A percentile compares a stretch with the other conserved stretches of the same genome.
These are phyloP conservation scores for Eclectus roratus DNA, from an alignment of 2,113 vertebrate species.

Conservation along the genomic window DNA sequence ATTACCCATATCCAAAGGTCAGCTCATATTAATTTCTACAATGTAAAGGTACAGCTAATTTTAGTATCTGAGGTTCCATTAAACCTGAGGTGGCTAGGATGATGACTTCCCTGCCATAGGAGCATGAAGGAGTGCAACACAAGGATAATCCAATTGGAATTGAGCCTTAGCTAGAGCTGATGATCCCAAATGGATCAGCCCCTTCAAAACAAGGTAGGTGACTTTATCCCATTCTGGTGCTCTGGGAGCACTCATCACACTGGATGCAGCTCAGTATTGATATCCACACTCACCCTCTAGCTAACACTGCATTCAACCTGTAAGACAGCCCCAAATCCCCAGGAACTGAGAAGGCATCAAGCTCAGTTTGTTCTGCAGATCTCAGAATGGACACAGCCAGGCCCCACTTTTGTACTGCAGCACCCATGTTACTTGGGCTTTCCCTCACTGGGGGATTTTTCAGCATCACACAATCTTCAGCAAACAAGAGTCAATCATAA, in stretches of 20 bases:
- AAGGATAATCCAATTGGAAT: fast-evolving
- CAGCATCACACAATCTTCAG: neutral
- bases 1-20: neutral
- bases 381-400: neutral
- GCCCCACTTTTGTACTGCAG: neutral
- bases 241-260: neutral
- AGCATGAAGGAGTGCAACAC: neutral
- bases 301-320: neutral
- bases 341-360: fast-evolving
- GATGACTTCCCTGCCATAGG: neutral
- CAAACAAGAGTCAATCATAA: neutral
- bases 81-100: neutral
- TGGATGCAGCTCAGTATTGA: neutral
- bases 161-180: neutral
- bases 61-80: neutral
- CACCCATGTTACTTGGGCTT: neutral
- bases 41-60: neutral
- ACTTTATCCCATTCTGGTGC: neutral
- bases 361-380: neutral
- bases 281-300: neutral
- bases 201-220: neutral
- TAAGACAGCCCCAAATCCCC: neutral
- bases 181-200: neutral
- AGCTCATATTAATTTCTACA: neutral
- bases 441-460: neutral